phyloP scores from a whole-genome alignment of 2,888 invertebrate species.

The Caenorhabditis angaria region DNA sequence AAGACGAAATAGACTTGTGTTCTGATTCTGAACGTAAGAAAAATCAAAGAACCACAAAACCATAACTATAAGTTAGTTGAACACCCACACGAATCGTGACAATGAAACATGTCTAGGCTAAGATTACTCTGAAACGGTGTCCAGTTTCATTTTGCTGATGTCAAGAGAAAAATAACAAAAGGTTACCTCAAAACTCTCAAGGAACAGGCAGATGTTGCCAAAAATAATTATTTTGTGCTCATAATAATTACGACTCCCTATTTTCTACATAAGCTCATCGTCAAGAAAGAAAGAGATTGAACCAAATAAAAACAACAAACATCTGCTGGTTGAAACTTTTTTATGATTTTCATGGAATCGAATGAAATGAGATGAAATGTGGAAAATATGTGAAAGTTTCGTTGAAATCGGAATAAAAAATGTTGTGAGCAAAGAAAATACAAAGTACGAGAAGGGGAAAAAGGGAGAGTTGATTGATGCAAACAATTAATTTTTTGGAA shows the following conservation, averaged over 20 bases:
- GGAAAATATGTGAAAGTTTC: neutral
- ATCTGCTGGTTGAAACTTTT: neutral
- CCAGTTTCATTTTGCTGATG: neutral
- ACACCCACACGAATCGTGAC: neutral
- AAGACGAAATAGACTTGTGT: no score
- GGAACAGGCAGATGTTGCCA: neutral
- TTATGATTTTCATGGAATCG: neutral
- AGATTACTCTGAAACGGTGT: neutral
- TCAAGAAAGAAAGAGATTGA: neutral
- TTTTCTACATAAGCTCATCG: neutral
- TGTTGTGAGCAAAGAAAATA: no score
- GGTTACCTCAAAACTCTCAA: neutral
- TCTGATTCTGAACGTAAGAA: no score
- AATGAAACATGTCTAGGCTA: neutral
- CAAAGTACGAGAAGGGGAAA: no score
- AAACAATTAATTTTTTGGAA: constrained; percentile 1
- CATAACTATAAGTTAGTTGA: no score
- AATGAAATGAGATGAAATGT: neutral
- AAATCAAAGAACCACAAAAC: no score
- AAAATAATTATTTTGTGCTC: no score
- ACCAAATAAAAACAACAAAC: neutral
- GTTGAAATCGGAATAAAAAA: neutral
- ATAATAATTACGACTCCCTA: constrained; percentile 1
- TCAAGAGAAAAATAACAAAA: neutral
- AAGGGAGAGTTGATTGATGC: neutral